A percentile compares a stretch with the other conserved stretches of the same genome.
Conservation (phyloP, 2,888 invertebrate genomes). For the Onchidella celtica region DNA sequence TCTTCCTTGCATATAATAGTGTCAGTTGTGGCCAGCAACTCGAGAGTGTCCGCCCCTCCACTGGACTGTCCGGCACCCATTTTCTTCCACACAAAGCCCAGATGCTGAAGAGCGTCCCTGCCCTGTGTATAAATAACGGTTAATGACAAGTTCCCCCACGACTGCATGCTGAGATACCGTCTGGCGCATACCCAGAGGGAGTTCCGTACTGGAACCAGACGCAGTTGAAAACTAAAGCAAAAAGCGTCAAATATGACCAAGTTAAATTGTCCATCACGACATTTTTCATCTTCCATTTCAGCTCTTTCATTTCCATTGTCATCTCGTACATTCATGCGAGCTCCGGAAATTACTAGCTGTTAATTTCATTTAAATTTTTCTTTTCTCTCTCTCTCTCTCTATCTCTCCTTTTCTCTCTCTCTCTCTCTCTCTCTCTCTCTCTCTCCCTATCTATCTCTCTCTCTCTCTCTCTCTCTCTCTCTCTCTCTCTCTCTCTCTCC, state of each 20-base stretch:
- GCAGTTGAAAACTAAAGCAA: too few species aligned
- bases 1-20: too few species aligned
- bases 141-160: conserved; percentile 11
- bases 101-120: neutral
- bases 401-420: too few species aligned
- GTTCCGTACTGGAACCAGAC: too few species aligned
- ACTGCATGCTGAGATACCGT: conserved; percentile 15
- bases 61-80: too few species aligned
- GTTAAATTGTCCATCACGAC: neutral
- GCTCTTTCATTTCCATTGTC: neutral
- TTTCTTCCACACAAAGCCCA: neutral
- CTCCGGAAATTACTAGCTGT: too few species aligned
- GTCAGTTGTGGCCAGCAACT: too few species aligned
- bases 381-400: too few species aligned
- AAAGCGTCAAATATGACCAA: too few species aligned
- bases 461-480: conserved; percentile 7
- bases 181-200: conserved; percentile 14
- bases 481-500: neutral
- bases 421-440: neutral
- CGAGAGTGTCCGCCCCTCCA: neutral
- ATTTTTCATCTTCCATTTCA: neutral
- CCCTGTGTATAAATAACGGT: conserved; percentile 19
- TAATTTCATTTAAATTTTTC: too few species aligned
- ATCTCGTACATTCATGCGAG: too few species aligned
- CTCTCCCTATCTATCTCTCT: too few species aligned